Conservation (phyloP, 2,888 invertebrate genomes). For the Cordylochernes scorpioides region DNA sequence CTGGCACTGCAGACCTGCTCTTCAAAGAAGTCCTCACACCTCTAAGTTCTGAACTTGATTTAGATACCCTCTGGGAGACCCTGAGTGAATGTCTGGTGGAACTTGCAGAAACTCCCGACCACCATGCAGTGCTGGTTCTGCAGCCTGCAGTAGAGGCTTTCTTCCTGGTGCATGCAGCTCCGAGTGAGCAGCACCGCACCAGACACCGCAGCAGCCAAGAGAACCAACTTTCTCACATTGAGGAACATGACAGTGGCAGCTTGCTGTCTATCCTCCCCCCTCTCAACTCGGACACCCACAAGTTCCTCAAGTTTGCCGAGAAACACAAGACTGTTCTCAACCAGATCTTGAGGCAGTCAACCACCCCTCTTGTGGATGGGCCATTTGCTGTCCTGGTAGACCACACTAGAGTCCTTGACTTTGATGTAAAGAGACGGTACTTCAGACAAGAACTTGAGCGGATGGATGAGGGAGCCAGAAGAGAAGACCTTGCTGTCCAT, state of each 20-base stretch:
- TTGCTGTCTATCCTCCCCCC: too few species aligned
- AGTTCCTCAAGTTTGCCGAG: constrained; percentile 57
- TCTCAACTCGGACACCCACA: constrained; percentile 44
- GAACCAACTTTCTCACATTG: constrained; percentile 27
- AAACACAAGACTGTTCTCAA: constrained; percentile 62
- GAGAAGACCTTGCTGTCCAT: constrained; percentile 61
- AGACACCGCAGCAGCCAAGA: too few species aligned
- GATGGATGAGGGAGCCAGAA: constrained; percentile 44
- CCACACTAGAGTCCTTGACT: constrained; percentile 59
- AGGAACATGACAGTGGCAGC: too few species aligned
- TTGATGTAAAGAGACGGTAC: constrained; percentile 61
- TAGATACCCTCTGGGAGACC: constrained; percentile 47
- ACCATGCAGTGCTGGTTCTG: constrained; percentile 56
- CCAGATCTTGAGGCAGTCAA: constrained; percentile 55
- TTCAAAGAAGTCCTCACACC: too few species aligned
- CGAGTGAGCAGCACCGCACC: too few species aligned
- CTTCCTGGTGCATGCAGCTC: constrained; percentile 55
- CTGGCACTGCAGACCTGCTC: too few species aligned
- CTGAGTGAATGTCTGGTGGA: constrained; percentile 48
- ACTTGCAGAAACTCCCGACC: constrained; percentile 53
- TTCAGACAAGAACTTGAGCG: constrained; percentile 62
- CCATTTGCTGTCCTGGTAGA: constrained; percentile 64
- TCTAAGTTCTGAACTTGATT: constrained; percentile 39
- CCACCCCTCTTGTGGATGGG: constrained; percentile 49
- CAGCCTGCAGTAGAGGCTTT: constrained; percentile 71